These are phyloP conservation scores for Oscheius sp. DNA, from an alignment of 2,888 invertebrate species.

Conservation along the genomic window DNA sequence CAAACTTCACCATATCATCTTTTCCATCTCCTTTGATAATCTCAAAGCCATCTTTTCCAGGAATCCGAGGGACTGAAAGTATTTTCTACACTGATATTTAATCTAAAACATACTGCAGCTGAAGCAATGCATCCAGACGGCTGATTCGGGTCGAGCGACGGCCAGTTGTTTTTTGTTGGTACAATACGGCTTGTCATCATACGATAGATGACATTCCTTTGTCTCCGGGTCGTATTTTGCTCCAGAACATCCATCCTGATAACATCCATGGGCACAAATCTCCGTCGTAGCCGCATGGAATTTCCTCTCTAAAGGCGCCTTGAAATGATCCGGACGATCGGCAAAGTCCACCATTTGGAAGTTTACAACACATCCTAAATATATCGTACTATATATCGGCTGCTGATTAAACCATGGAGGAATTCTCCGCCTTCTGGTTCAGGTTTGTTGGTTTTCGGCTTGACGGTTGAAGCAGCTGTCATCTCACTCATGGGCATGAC, in stretches of 20 bases:
- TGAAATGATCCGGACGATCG: conserved; percentile 54
- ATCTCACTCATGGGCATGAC: background rate
- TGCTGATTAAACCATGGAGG: no score
- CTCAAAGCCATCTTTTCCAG: conserved; percentile 35
- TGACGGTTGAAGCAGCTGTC: background rate
- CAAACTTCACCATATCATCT: conserved; percentile 31
- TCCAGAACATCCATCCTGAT: conserved; percentile 68
- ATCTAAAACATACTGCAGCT: conserved; percentile 51
- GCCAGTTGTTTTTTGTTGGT: conserved; percentile 48
- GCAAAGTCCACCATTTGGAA: conserved; percentile 62
- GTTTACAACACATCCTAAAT: conserved; percentile 61
- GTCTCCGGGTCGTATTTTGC: conserved; percentile 57
- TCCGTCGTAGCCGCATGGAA: conserved; percentile 52
- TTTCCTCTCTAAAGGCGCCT: conserved; percentile 54
- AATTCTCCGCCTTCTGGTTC: no score
- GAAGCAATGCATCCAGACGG: conserved; percentile 66
- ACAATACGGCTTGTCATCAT: conserved; percentile 63
- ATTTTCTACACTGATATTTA: background rate
- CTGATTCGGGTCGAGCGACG: conserved; percentile 41
- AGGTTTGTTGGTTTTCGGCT: background rate
- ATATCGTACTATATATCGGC: no score
- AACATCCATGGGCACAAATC: conserved; percentile 64
- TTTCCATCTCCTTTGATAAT: conserved; percentile 7
- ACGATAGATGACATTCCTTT: conserved; percentile 60
- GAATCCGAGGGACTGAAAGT: conserved; percentile 31